Base-by-base conservation (phyloP, 2,113 vertebrate genomes). In the Malurus melanocephalus region DNA sequence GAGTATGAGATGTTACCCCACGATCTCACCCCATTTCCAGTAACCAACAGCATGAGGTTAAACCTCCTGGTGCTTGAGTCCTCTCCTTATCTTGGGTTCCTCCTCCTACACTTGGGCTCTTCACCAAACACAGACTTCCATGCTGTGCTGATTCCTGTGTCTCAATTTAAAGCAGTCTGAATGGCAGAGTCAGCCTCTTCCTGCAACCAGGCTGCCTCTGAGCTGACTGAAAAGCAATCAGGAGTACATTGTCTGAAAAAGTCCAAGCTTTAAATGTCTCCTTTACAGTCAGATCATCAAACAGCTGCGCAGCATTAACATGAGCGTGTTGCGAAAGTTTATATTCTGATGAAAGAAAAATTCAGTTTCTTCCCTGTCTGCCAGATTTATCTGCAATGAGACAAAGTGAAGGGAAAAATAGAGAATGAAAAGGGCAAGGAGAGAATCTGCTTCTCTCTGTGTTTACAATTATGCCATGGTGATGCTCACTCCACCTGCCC, bases 211-310 rank as follows among this genome's bases (percentile, higher is more conserved):
- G 61, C 93, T 92, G 80, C 65, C 90, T 90, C 85, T 90, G 91
- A 85, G 80, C 75, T 67, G 56, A 60, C 86, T 93, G 79, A 91
- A 95, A 93, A 92, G 93, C 92, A 93, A 93, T 95, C 92, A 95
- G 71, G 28, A 71, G 53, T 13, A 43, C 42, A 95, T 92, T 92
- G 88, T 93, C 55, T 88, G 77, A 61, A 88, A 85, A 83, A 90
- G 78, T 80, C 80, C 91, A 74, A 51, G 79, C 55, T 83, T 82
- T 76, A 94, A 96, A 94, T 89, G 85, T 93, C 88, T 86, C 61
- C 67, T 88, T 89, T 88, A 82, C 80, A 89, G 94, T 61, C 77
- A 85, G 69, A 90, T 75, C 42, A 46, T 67, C 76, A 40, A 84
- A 82, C 96, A 96, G 94, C 94, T 96, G 94, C 2, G 2, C 74